Percentiles rank a stretch among this genome's conserved stretches.
phyloP scores from a whole-genome alignment of 2,113 vertebrate species.

The Steatornis caripensis region DNA sequence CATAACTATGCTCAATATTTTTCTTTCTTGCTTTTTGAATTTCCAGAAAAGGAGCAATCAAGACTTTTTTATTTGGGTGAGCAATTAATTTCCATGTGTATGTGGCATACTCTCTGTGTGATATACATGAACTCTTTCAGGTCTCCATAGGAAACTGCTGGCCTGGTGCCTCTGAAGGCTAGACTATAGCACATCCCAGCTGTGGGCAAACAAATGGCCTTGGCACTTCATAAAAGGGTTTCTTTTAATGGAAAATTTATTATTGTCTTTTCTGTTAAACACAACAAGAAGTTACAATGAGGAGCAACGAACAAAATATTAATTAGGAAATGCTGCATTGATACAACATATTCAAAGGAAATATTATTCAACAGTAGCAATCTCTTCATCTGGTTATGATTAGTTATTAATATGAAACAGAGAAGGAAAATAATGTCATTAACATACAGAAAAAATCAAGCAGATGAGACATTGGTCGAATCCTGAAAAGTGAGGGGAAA shows the following conservation, averaged over 20 bases:
- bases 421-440: background rate
- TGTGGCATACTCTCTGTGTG: background rate
- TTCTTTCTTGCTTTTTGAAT: background rate
- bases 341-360: background rate
- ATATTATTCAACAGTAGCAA: background rate
- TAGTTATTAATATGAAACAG: background rate
- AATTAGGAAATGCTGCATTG: conserved; percentile 9
- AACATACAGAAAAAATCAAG: background rate
- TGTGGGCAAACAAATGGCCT: conserved; percentile 32
- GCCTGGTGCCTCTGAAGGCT: background rate
- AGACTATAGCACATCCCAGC: background rate
- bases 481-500: background rate
- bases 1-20: background rate
- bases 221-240: conserved; percentile 10
- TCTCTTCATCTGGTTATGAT: background rate
- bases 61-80: background rate
- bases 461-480: background rate
- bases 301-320: background rate
- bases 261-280: background rate
- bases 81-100: background rate
- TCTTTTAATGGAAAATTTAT: background rate
- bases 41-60: background rate
- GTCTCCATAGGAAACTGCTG: conserved; percentile 10
- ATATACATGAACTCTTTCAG: background rate
- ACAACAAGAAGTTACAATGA: background rate